Conservation (phyloP, 2,113 vertebrate species). For the Takifugu bimaculatus region DNA sequence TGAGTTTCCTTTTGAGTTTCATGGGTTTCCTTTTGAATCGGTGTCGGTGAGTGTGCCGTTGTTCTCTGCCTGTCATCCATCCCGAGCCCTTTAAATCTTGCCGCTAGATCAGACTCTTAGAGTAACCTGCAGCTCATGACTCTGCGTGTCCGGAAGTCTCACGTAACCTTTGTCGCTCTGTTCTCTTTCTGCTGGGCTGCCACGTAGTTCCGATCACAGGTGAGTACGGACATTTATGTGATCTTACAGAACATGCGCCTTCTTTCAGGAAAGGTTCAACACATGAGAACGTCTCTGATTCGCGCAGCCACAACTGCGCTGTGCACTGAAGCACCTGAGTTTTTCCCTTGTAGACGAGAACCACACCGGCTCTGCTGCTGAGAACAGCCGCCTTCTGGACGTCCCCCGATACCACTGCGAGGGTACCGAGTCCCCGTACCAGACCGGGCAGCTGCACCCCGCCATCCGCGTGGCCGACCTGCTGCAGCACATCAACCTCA, state of each 20-base stretch:
- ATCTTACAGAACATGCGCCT: too few relatives aligned
- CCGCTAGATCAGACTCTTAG: background rate
- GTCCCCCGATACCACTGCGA: conserved; percentile 96
- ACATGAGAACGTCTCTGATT: background rate
- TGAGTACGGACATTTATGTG: conserved; percentile 69
- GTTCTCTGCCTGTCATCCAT: too few relatives aligned
- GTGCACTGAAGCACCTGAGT: too few relatives aligned
- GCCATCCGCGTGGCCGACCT: conserved; percentile 96
- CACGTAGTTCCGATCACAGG: conserved; percentile 94
- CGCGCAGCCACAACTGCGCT: too few relatives aligned
- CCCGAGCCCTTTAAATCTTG: too few relatives aligned
- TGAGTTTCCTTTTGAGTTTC: background rate
- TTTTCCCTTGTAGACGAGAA: conserved; percentile 83
- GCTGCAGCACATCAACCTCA: conserved; percentile 97
- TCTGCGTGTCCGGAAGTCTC: conserved; percentile 8
- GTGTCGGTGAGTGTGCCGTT: too few relatives aligned
- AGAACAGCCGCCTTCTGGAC: conserved; percentile 91
- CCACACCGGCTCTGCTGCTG: conserved; percentile 84
- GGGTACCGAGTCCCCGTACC: conserved; percentile 94
- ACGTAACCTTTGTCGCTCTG: conserved; percentile 41
- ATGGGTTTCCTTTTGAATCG: background rate
- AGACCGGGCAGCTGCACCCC: conserved; percentile 96
- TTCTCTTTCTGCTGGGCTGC: conserved; percentile 80
- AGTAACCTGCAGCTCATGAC: background rate
- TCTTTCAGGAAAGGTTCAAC: background rate